phyloP scores from a whole-genome alignment of 2,797 vertebrate species.

The Pangasius sanitwongsei region DNA sequence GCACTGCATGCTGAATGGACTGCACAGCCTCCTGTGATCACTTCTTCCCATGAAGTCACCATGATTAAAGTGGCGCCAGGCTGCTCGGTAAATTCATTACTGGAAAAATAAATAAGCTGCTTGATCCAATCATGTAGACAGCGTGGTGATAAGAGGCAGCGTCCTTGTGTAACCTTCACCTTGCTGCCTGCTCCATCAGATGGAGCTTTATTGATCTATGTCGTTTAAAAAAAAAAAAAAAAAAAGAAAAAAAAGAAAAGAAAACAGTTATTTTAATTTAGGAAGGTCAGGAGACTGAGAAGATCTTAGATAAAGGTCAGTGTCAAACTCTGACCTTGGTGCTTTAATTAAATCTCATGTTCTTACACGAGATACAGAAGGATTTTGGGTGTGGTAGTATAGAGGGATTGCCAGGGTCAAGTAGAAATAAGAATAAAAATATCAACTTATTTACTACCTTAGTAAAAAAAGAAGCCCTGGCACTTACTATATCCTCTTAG shows the following conservation, averaged over 20 bases:
- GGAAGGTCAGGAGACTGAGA: slow-evolving; percentile 9
- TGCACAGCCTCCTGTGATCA: slow-evolving; percentile 6
- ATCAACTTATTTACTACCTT: background rate
- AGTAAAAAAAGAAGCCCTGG: background rate
- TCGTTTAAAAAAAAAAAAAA: slow-evolving; percentile 16
- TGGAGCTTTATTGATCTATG: background rate
- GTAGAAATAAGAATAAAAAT: background rate
- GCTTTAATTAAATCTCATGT: background rate
- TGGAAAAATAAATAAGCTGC: slow-evolving; percentile 61
- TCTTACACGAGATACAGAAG: background rate
- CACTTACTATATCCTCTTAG: background rate
- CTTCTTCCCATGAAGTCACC: slow-evolving; percentile 61
- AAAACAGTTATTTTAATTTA: background rate
- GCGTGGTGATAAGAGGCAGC: slow-evolving; percentile 58
- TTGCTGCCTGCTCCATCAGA: slow-evolving; percentile 48
- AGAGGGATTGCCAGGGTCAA: too few relatives aligned
- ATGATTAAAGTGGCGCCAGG: slow-evolving; percentile 62
- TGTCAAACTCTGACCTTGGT: background rate
- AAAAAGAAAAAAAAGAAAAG: background rate
- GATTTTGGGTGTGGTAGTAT: background rate
- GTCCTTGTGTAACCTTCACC: slow-evolving; percentile 62
- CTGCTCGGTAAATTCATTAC: slow-evolving; percentile 62
- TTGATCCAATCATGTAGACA: slow-evolving; percentile 61
- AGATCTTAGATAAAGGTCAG: background rate
- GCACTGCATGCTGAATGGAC: slow-evolving; percentile 21